Percentiles rank a stretch among this genome's conserved stretches.
Conservation (phyloP, 2,797 vertebrate species). For the Pitangus sulphuratus region DNA sequence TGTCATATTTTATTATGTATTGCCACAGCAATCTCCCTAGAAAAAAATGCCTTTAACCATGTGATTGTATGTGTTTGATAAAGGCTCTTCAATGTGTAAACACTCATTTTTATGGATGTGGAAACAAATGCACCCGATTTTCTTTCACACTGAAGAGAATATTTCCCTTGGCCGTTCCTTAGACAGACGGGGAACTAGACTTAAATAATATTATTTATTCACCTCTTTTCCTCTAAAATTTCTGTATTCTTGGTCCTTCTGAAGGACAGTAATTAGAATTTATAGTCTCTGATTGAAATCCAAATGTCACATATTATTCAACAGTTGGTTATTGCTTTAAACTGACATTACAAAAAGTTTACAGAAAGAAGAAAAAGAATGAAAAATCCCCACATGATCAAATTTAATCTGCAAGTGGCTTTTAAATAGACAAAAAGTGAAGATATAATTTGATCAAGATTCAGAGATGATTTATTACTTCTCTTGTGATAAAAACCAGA, state of each 20-base stretch:
- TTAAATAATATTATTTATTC: neutral
- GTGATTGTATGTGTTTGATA: neutral
- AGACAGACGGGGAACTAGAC: neutral
- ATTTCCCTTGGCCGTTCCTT: neutral
- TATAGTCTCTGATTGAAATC: neutral
- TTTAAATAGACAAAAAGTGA: slow-evolving; percentile 39
- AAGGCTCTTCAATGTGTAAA: neutral
- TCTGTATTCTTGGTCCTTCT: neutral
- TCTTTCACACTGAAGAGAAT: neutral
- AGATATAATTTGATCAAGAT: slow-evolving; percentile 42
- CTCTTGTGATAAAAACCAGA: slow-evolving; percentile 19
- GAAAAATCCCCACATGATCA: neutral
- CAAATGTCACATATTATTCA: neutral
- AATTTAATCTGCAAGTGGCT: slow-evolving; percentile 21
- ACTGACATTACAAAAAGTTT: neutral
- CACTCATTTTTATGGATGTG: neutral
- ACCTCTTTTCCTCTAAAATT: neutral
- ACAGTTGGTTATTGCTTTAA: neutral
- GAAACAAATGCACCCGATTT: neutral
- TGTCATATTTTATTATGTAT: neutral
- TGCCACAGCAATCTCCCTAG: neutral
- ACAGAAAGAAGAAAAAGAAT: neutral
- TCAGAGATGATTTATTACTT: slow-evolving; percentile 32
- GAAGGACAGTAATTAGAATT: neutral
- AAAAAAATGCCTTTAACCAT: neutral